Conservation (phyloP, 2,888 invertebrate genomes). For the Trimorus sp. region DNA sequence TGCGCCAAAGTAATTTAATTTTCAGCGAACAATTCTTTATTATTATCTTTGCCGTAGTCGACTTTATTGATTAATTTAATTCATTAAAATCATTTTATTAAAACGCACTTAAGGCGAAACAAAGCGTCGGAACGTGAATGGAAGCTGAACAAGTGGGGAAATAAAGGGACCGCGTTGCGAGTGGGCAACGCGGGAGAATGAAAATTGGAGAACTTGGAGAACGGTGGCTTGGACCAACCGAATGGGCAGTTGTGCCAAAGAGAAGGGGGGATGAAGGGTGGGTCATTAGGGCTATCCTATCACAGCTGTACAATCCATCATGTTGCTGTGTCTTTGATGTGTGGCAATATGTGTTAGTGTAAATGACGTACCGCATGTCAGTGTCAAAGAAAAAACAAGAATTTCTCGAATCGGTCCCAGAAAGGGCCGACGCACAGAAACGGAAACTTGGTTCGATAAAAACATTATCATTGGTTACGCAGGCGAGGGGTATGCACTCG, state of each 20-base stretch:
- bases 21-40: constrained; percentile 53
- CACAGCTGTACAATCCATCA: constrained; percentile 77
- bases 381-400: constrained; percentile 75
- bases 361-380: constrained; percentile 70
- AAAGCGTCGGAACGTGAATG: constrained; percentile 30
- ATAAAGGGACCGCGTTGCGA: constrained; percentile 1
- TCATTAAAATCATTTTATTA: constrained; percentile 36
- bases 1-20: constrained; percentile 49
- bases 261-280: constrained; percentile 74
- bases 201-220: constrained; percentile 3
- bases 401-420: constrained; percentile 75
- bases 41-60: constrained; percentile 42
- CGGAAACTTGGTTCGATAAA: constrained; percentile 79
- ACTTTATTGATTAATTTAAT: constrained; percentile 57
- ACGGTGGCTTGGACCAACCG: constrained; percentile 74
- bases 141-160: constrained; percentile 16
- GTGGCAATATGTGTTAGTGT: constrained; percentile 72
- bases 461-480: constrained; percentile 80
- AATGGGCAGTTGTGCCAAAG: constrained; percentile 73
- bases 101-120: constrained; percentile 33
- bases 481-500: constrained; percentile 78
- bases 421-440: constrained; percentile 73
- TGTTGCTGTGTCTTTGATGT: constrained; percentile 74
- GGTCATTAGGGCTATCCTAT: constrained; percentile 73
- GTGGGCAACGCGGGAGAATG: background rate